Evolutionary conservation across 2,797 vertebrate species (phyloP).

Genomic region (Botia almorhae): DNA sequence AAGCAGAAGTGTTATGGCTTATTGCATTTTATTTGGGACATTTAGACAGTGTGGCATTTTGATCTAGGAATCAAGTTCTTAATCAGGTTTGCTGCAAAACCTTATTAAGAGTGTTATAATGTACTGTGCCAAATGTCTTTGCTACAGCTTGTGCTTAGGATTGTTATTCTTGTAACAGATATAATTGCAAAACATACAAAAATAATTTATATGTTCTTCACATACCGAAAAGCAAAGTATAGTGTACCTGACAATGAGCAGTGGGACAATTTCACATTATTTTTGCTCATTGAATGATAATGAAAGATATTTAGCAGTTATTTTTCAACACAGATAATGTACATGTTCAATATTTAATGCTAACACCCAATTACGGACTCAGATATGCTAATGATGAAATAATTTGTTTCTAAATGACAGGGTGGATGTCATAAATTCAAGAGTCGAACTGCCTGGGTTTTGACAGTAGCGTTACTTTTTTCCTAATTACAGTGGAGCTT

Average conservation of each 20-base stretch:
- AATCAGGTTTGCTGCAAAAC: background rate
- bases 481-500: conserved; percentile 30
- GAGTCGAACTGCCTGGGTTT: conserved; percentile 7
- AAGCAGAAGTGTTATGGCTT: background rate
- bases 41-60: conserved; percentile 8
- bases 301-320: conserved; percentile 45
- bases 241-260: background rate
- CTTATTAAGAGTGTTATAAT: background rate
- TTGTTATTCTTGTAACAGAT: conserved; percentile 3
- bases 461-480: background rate
- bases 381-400: conserved; percentile 59
- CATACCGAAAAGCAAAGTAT: background rate
- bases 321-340: conserved; percentile 53
- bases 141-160: background rate
- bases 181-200: background rate
- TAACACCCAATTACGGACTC: conserved; percentile 57
- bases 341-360: conserved; percentile 58
- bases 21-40: background rate
- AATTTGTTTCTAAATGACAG: conserved; percentile 64
- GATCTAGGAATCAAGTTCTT: too few relatives aligned
- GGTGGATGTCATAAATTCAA: conserved; percentile 60
- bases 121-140: background rate
- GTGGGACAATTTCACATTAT: background rate
- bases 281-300: background rate
- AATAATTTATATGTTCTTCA: conserved; percentile 3